Evolutionary conservation across 2,888 invertebrate species (phyloP), one percentile per base, ranked within the genome.

Genomic region (Drosophila neonasuta): DNA sequence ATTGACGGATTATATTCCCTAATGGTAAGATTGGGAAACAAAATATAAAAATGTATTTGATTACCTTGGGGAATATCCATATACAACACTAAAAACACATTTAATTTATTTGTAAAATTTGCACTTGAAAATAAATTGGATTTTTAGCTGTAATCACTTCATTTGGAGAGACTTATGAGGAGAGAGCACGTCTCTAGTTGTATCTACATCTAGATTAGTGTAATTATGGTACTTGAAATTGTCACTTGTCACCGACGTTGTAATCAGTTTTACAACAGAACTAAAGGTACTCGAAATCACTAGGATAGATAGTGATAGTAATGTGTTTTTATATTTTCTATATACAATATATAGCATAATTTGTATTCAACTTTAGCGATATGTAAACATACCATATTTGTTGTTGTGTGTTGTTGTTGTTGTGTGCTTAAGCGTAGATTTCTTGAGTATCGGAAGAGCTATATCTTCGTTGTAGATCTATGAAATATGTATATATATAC

Each of bases 361-460:
- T 13, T 42, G 41, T n/a, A 42, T 17, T 54, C 34, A 46, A 11
- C 9, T 51, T 11, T 24, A 55, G 4, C 46, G 32, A 62, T 58
- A 36, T 68, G 50, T 74, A 60, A 62, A 74, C 73, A 59, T 75
- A 74, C 73, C 73, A 74, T 74, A 61, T 62, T 70, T 36, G 36
- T 0, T 13, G 36, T 24, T 24, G 10, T 51, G 39, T 24, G 46
- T 32, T 17, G 17, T 17, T 17, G 17, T 3, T 17, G 17, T 17
- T 13, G 20, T 45, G 24, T 36, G 29, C 30, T 17, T 59, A 36
- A 30, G 32, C 10, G 45, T 50, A 29, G 56, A 13, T 4, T 39
- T 36, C n/a, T 36, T 44, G 8, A 34, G n/a, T 8, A 9, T 51
- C 13, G 20, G 17, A 9, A 10, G 30, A 29, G 42, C 15, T 15